Evolutionary conservation across 2,888 invertebrate genomes (phyloP), one percentile per base, ranked within the genome.

Genomic region (Heliconius aoede): DNA sequence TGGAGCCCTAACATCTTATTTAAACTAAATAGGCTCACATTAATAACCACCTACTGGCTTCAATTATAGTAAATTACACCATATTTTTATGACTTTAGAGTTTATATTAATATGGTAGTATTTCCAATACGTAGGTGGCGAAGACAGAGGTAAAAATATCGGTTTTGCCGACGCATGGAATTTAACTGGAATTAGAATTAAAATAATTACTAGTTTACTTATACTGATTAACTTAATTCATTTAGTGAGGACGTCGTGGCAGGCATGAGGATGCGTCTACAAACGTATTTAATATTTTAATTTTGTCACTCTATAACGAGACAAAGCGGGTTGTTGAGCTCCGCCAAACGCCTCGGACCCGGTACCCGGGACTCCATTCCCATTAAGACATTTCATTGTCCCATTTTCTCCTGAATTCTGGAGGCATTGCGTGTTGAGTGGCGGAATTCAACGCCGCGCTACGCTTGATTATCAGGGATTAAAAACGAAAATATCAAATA

Each of bases 1-100:
- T 40, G 32, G 21, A 24, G 73, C 69, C 77, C 68, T 77, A 78
- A 82, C 76, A 77, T 79, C 81, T 81, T 79, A 80, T 78, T 81
- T 79, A 80, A 77, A 79, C 81, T 80, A 83, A 82, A 83, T 82
- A 73, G 64, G 62, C 62, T 64, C 32, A 77, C 82, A 82, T 85
- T 83, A 82, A 81, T 84, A 82, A 82, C 84, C 78, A 76, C 84
- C 84, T 82, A 84, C 58, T n/a, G 5, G 28, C 1, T n/a, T 5
- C 21, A n/a, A 15, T n/a, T 30, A 15, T 15, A 51, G 5, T n/a
- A n/a, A 55, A 51, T 2, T 51, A 0, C 1, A n/a, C 8, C n/a
- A 11, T 69, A 69, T 69, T 69, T 28, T 1, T 3, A 13, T n/a
- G 0, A 0, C 0, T 0, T 30, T 15, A 51, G 7, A 46, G 68